These are phyloP conservation scores for Columba janthina DNA, from an alignment of 2,113 vertebrate species.

Conservation along the genomic window DNA sequence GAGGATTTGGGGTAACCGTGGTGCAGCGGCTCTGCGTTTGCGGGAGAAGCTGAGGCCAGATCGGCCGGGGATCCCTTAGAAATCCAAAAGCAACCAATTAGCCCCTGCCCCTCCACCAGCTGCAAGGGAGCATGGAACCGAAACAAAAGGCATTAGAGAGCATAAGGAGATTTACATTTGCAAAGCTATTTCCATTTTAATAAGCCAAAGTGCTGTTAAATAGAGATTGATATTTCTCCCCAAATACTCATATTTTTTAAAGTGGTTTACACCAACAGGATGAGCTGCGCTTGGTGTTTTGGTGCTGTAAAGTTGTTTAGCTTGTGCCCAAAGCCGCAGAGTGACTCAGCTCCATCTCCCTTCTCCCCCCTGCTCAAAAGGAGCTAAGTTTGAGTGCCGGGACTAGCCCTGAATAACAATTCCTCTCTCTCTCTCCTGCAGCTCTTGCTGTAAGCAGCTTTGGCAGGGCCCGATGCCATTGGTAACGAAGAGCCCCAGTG, in stretches of 20 bases:
- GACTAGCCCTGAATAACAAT: conserved; percentile 19
- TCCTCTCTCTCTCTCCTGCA: not conserved
- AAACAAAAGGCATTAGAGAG: conserved; percentile 55
- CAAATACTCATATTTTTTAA: conserved; percentile 20
- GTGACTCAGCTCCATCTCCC: not conserved
- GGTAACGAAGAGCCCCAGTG: rapidly evolving
- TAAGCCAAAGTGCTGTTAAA: conserved; percentile 54
- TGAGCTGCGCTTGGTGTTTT: not conserved
- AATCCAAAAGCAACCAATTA: not conserved
- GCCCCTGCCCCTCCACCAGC: not conserved
- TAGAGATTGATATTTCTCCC: conserved; percentile 62
- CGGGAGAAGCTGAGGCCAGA: not conserved
- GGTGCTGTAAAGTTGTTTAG: not conserved
- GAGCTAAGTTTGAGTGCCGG: not conserved
- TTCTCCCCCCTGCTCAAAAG: not conserved
- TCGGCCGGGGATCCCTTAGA: not conserved
- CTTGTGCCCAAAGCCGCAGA: not conserved
- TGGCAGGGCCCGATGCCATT: not conserved
- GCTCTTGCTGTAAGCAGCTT: not conserved
- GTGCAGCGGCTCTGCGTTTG: rapidly evolving
- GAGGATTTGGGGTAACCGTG: not conserved
- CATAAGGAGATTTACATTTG: conserved; percentile 59
- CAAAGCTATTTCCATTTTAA: conserved; percentile 60
- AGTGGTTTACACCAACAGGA: not conserved
- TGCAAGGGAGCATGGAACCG: not conserved